These are phyloP conservation scores for Eublepharis macularius DNA, from an alignment of 2,113 vertebrate species.

Conservation along the genomic window DNA sequence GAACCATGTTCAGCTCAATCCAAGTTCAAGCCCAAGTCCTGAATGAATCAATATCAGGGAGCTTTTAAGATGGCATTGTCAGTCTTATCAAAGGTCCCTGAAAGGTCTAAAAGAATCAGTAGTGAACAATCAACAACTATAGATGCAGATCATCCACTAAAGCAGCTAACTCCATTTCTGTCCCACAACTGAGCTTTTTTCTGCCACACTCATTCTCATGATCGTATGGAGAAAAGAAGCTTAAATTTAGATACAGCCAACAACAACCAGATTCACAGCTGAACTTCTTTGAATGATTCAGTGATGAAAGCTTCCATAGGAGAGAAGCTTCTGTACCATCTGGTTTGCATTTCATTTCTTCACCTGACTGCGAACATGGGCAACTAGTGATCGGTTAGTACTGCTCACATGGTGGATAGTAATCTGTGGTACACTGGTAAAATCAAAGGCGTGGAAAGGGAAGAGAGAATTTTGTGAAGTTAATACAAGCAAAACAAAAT, in stretches of 20 bases:
- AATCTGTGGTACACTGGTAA: not conserved
- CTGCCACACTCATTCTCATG: not conserved
- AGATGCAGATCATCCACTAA: too few relatives aligned
- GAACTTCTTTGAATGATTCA: not conserved
- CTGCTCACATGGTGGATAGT: not conserved
- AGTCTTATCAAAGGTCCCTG: too few relatives aligned
- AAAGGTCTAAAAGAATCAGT: too few relatives aligned
- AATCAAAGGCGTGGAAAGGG: not conserved
- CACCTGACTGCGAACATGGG: not conserved
- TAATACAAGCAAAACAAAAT: not conserved
- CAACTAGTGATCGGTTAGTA: not conserved
- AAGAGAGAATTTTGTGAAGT: not conserved
- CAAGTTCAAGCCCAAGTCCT: not conserved
- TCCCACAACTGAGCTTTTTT: not conserved
- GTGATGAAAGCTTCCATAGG: not conserved
- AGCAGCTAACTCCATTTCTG: too few relatives aligned
- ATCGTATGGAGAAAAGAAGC: not conserved
- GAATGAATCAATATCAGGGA: not conserved
- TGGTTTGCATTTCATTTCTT: not conserved
- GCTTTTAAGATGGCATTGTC: too few relatives aligned
- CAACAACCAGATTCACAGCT: not conserved
- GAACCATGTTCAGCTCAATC: rapidly evolving
- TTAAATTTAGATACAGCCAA: not conserved
- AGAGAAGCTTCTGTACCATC: not conserved
- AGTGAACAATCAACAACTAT: too few relatives aligned